Evolutionary conservation across 2,113 vertebrate genomes (phyloP).

Genomic region (Sakesphorus luctuosus): DNA sequence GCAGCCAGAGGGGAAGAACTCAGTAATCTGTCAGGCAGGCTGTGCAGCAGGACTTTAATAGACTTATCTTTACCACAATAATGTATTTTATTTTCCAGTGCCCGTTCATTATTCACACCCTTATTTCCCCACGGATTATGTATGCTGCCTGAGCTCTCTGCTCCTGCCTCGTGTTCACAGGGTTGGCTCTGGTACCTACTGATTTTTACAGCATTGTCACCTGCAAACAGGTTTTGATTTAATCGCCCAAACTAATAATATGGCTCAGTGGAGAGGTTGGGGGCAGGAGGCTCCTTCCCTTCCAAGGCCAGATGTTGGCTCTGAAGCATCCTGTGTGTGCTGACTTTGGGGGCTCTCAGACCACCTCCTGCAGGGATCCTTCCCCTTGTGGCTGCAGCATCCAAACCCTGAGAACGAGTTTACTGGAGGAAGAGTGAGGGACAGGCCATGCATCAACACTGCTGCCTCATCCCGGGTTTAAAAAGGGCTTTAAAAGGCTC

Average conservation of each 20-base stretch:
- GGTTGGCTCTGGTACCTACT: neutral
- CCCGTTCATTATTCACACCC: constrained; percentile 58
- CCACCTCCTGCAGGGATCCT: neutral
- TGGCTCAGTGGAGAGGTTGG: neutral
- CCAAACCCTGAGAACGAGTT: accelerated
- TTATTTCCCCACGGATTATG: neutral
- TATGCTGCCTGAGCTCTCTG: neutral
- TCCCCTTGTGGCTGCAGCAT: neutral
- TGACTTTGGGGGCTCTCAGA: neutral
- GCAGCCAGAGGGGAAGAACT: neutral
- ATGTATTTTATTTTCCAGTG: constrained; percentile 29
- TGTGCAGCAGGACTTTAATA: constrained; percentile 30
- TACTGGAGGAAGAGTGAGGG: neutral
- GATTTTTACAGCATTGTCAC: constrained; percentile 6
- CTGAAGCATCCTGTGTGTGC: accelerated
- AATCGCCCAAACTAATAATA: constrained; percentile 11
- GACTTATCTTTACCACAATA: constrained; percentile 47
- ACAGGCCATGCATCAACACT: accelerated
- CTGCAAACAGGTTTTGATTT: neutral
- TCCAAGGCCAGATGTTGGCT: neutral
- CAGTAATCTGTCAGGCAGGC: neutral
- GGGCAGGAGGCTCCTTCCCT: neutral
- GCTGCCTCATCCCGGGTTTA: neutral
- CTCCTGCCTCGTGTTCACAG: neutral
- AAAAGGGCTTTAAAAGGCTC: neutral